These are phyloP conservation scores for Scaeva pyrastri DNA, from an alignment of 2,888 invertebrate genomes.

Conservation along the genomic window DNA sequence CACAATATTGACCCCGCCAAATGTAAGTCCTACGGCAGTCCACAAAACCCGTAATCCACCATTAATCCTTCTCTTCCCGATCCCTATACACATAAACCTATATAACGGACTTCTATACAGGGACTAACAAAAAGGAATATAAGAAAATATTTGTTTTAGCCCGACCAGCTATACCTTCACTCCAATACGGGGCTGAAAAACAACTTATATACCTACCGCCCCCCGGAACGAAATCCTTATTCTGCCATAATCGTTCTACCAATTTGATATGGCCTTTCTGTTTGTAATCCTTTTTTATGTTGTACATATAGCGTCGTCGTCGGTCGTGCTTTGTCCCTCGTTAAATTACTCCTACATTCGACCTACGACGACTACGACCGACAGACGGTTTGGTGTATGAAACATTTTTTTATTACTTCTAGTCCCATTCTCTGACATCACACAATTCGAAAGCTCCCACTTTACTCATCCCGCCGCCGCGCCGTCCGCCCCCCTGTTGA, in stretches of 20 bases:
- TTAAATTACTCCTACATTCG: background rate
- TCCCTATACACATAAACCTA: background rate
- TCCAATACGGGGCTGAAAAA: background rate
- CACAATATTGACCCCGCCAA: conserved; percentile 59
- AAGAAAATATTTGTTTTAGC: conserved; percentile 55
- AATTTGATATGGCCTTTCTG: conserved; percentile 50
- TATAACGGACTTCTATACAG: background rate
- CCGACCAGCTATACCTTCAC: background rate
- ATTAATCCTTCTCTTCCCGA: conserved; percentile 51
- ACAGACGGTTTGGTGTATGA: conserved; percentile 10
- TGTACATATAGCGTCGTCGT: conserved; percentile 1
- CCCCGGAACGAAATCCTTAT: conserved; percentile 43
- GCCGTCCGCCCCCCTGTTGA: conserved; percentile 47
- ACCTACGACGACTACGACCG: too few relatives aligned
- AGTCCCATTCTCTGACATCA: background rate
- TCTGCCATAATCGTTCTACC: conserved; percentile 58
- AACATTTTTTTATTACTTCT: conserved; percentile 46
- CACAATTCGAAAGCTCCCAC: background rate
- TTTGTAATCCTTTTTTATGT: conserved; percentile 38
- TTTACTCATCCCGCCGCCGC: too few relatives aligned
- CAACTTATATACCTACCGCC: background rate
- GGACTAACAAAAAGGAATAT: conserved; percentile 10
- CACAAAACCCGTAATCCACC: conserved; percentile 53
- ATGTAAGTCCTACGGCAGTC: conserved; percentile 26
- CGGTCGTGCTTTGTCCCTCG: background rate